Evolutionary conservation across 2,113 vertebrate species (phyloP), one percentile per base, ranked within the genome.

Genomic region (Deroptyus accipitrinus): DNA sequence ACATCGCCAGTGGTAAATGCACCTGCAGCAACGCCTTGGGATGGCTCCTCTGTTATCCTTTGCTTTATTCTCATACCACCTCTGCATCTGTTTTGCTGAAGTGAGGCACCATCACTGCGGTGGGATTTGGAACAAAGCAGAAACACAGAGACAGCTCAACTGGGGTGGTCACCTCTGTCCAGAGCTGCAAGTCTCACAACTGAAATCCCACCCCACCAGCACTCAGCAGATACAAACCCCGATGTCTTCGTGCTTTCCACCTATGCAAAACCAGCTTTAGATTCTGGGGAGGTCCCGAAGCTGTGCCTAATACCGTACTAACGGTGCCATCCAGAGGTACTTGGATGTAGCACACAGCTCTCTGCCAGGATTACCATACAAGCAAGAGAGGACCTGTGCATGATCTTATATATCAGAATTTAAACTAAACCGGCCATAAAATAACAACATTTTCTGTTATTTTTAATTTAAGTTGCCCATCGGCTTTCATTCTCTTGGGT

Each of bases 241-340:
- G 49, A 11, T 1, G 4, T 14, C 41, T 61, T 14, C 6, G 33
- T 25, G 88, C 51, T 76, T 33, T 20, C 3, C 11, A 5, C 10
- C 55, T 76, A 3, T 14, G 73, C 66, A 46, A 39, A 61, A 49
- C 12, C 12, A 51, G 81, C 54, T 35, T 41, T 0, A 49, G 76
- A 1, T 6, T 17, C 46, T 6, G 24, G 46, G 28, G 24, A 87
- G 75, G 51, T 11, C 17, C 22, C 3, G 7, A 15, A 73, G 63
- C 70, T 28, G 88, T 1, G 39, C 30, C 77, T 72, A 14, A 17
- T 22, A 14, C 17, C 0, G 76, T 78, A 37, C 76, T 72, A 79
- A 96, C 0, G 52, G 64, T 93, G 95, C 97, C 97, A 97, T 94
- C 97, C 96, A 97, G 95, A 95, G 97, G 97, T 49, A 57, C 44